A percentile compares a stretch with the other conserved stretches of the same genome.
Evolutionary conservation across 2,797 vertebrate genomes (phyloP).

Genomic region (Valencia hispanica): DNA sequence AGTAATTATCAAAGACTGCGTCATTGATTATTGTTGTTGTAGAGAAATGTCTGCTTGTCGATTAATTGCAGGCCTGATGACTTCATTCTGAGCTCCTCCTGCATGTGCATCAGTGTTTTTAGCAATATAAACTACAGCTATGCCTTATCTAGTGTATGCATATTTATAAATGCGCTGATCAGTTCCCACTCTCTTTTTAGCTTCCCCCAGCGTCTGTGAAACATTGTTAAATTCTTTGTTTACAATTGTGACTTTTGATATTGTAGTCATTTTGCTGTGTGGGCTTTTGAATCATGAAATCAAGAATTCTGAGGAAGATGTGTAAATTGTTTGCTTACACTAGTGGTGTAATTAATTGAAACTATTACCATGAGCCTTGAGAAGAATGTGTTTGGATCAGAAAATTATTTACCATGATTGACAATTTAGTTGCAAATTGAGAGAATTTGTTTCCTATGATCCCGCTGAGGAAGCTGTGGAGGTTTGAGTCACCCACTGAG

Average conservation of each 20-base stretch:
- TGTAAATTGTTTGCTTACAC: neutral
- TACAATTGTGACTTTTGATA: neutral
- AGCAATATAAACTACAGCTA: neutral
- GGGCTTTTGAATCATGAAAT: neutral
- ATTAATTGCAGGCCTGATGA: neutral
- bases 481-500: neutral
- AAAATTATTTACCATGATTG: neutral
- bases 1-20: constrained; percentile 31
- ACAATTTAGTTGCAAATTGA: neutral
- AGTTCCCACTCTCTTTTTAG: neutral
- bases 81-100: neutral
- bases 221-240: neutral
- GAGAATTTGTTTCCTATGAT: neutral
- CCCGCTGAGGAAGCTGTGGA: neutral
- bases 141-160: neutral
- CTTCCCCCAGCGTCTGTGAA: neutral
- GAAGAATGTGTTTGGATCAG: neutral
- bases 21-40: constrained; percentile 7
- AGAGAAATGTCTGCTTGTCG: neutral
- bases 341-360: neutral
- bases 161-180: constrained; percentile 8
- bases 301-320: neutral
- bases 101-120: neutral
- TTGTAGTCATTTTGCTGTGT: neutral
- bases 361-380: neutral